Conservation (phyloP, 2,113 vertebrate genomes). For the Perca flavescens region DNA sequence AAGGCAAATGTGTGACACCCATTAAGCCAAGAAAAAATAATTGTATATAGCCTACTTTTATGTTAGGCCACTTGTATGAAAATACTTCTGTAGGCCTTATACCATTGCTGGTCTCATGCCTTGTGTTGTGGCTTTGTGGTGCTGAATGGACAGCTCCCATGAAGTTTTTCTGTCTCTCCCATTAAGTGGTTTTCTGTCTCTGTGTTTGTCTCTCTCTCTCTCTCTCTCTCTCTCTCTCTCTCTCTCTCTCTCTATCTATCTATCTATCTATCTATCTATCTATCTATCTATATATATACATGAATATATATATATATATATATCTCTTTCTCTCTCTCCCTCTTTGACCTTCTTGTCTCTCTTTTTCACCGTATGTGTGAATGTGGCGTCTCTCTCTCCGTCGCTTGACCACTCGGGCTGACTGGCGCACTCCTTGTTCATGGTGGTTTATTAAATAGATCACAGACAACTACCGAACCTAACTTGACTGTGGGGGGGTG, state of each 20-base stretch:
- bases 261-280: too few species aligned
- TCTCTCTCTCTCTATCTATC: neutral
- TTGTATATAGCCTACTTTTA: too few species aligned
- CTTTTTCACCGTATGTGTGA: neutral
- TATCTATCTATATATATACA: too few species aligned
- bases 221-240: neutral
- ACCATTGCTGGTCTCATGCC: neutral
- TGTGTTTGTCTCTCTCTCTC: neutral
- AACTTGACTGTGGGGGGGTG: neutral
- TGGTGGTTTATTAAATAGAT: neutral
- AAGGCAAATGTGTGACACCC: neutral
- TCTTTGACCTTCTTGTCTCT: neutral
- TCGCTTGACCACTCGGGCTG: neutral
- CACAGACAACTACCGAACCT: neutral
- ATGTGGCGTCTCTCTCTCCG: neutral
- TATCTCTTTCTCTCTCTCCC: neutral
- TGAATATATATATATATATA: too few species aligned
- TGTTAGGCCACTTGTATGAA: neutral
- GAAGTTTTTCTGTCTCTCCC: neutral
- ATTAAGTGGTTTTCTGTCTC: neutral
- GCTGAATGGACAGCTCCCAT: conserved; percentile 11
- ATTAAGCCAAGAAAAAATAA: neutral
- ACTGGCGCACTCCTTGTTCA: neutral
- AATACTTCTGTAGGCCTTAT: neutral
- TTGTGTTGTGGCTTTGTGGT: neutral